Base-by-base conservation (phyloP, 30 jellyfish, hydroid and myxozoan species). In the Mastigias papua region DNA sequence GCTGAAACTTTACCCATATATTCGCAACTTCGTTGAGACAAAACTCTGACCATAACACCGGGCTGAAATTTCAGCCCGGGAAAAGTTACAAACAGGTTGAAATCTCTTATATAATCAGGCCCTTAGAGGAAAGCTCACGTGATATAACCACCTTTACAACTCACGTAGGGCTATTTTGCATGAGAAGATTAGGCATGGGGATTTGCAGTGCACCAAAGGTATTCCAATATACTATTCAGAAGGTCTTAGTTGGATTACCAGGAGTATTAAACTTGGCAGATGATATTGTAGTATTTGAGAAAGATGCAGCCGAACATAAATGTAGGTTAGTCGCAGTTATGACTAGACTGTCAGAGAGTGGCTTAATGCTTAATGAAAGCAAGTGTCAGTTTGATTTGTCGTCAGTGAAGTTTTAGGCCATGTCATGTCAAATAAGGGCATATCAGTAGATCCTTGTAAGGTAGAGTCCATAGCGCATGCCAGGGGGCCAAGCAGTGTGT, bases 271-370 rank as follows among this genome's bases (percentile, higher is more conserved):
- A 83, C 66, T 28, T 83, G 46, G 60, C 48, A 21, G 93, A 69
- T 70, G 93, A 67, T 34, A 69, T 83, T 26, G 28, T 83, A 23
- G 64, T 83, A 26, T n/a, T 83, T 31, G 93, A 78, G 76, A 68
- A 69, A 67, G 50, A 25, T 28, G 30, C n/a, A 22, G 46, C 42
- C 2, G 84, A 76, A 71, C 95, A 74, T 48, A 34, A 75, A 19
- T 27, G 48, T 27, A 71, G 62, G 21, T 2, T 74, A 48, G 37
- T 0, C 11, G 33, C 66, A 16, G 8, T 63, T 37, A 54, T 73
- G 46, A 34, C 54, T 42, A 42, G 54, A 15, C 0, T 42, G 13
- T 42, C 0, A 0, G 91, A 65, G 13, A 65, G 58, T 17, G 48
- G 51, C 23, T 73, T 81, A 9, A 81, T 58, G 0, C 35, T 65